Conservation (phyloP, 2,797 vertebrate species). For the Esox masquinongy region DNA sequence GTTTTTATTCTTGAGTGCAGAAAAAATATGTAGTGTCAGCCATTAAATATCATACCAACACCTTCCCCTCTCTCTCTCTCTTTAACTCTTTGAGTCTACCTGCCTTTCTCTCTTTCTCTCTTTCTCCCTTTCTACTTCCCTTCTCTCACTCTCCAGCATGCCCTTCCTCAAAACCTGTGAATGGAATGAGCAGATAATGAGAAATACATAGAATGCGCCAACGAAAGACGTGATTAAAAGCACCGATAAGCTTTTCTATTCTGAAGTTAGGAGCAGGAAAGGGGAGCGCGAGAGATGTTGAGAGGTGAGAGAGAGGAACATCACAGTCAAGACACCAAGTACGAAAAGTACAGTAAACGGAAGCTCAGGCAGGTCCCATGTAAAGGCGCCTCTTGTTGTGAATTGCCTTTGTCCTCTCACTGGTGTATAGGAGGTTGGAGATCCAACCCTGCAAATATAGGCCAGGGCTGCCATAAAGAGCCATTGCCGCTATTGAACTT, state of each 20-base stretch:
- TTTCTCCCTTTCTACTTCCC: background rate
- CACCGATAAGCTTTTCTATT: background rate
- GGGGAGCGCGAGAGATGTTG: background rate
- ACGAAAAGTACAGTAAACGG: background rate
- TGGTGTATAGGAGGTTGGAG: conserved; percentile 37
- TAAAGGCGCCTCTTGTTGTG: conserved; percentile 29
- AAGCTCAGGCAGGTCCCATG: conserved; percentile 4
- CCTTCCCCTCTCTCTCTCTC: background rate
- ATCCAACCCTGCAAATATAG: conserved; percentile 28
- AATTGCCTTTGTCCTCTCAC: conserved; percentile 37
- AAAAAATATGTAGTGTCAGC: background rate
- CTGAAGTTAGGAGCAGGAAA: background rate
- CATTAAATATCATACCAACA: background rate
- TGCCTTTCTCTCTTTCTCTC: background rate
- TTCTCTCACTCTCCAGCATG: background rate
- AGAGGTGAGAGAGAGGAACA: background rate
- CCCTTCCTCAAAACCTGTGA: background rate
- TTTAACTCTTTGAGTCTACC: background rate
- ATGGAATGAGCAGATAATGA: background rate
- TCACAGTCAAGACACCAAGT: background rate
- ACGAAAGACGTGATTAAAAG: background rate
- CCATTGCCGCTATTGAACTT: conserved; percentile 52
- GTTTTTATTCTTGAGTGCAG: background rate
- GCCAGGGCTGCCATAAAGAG: conserved; percentile 49
- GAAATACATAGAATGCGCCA: background rate